phyloP scores from a whole-genome alignment of 2,113 vertebrate genomes.

The Antechinus flavipes region DNA sequence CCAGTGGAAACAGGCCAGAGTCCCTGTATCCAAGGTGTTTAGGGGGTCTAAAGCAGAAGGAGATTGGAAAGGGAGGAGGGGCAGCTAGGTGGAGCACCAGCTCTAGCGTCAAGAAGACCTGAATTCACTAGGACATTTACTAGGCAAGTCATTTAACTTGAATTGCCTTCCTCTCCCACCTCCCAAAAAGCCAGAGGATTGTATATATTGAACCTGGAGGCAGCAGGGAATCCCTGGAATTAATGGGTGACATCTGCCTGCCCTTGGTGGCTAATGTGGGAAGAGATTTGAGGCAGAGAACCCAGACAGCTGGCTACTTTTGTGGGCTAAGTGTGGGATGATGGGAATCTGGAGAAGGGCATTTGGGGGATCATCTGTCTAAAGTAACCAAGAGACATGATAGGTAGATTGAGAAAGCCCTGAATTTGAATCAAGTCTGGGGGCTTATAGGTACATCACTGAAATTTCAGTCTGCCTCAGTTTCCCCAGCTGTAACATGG shows the following conservation, averaged over 20 bases:
- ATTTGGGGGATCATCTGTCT: background rate
- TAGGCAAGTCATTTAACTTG: background rate
- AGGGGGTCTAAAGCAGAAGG: background rate
- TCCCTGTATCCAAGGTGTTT: background rate
- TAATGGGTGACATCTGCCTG: background rate
- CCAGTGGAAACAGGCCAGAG: too few relatives aligned
- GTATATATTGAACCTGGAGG: background rate
- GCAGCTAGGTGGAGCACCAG: background rate
- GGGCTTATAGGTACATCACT: background rate
- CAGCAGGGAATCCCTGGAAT: background rate
- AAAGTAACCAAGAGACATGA: background rate
- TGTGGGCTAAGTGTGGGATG: background rate
- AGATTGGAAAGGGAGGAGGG: background rate
- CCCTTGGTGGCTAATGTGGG: background rate
- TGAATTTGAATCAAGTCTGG: background rate
- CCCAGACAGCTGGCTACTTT: background rate
- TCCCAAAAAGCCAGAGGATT: background rate
- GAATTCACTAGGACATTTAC: background rate
- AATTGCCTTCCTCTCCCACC: too few relatives aligned
- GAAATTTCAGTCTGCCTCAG: background rate
- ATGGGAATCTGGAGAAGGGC: background rate
- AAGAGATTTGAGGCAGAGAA: background rate
- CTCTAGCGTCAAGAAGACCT: background rate
- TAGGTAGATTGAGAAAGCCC: background rate
- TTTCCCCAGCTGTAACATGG: background rate